Conservation (phyloP, 2,797 vertebrate genomes). For the Microchirus variegatus region DNA sequence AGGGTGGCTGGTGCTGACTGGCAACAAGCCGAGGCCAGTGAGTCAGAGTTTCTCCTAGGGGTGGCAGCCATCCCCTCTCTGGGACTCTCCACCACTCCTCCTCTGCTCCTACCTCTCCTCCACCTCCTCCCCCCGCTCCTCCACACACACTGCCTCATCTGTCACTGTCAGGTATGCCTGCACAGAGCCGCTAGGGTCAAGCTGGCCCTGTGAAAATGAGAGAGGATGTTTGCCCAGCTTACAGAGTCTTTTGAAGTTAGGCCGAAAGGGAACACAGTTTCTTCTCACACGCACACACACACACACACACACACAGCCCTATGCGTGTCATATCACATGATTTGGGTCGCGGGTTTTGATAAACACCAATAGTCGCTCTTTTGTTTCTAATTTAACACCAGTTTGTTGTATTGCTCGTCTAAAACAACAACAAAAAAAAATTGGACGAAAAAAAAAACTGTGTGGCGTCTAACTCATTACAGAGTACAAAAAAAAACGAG, state of each 20-base stretch:
- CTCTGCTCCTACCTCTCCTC: conserved; percentile 37
- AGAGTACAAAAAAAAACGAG: conserved; percentile 49
- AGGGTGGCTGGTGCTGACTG: conserved; percentile 64
- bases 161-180: conserved; percentile 76
- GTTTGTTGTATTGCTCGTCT: conserved; percentile 53
- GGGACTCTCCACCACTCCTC: conserved; percentile 57
- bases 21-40: conserved; percentile 66
- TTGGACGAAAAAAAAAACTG: conserved; percentile 35
- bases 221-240: conserved; percentile 71
- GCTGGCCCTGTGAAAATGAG: conserved; percentile 62
- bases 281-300: conserved; percentile 41
- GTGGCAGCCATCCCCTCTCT: conserved; percentile 64
- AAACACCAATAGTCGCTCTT: conserved; percentile 49
- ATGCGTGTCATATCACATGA: conserved; percentile 60
- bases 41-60: conserved; percentile 78
- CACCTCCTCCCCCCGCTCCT: conserved; percentile 51
- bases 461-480: conserved; percentile 46
- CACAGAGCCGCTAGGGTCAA: conserved; percentile 63
- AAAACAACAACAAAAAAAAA: conserved; percentile 44
- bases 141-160: conserved; percentile 77
- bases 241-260: conserved; percentile 66
- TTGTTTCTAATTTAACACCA: conserved; percentile 62
- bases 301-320: conserved; percentile 32
- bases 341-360: conserved; percentile 58
- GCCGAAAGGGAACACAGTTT: conserved; percentile 61